Evolutionary conservation across 2,797 vertebrate genomes (phyloP), one percentile per base, ranked within the genome.

Genomic region (Tragopan temminckii): DNA sequence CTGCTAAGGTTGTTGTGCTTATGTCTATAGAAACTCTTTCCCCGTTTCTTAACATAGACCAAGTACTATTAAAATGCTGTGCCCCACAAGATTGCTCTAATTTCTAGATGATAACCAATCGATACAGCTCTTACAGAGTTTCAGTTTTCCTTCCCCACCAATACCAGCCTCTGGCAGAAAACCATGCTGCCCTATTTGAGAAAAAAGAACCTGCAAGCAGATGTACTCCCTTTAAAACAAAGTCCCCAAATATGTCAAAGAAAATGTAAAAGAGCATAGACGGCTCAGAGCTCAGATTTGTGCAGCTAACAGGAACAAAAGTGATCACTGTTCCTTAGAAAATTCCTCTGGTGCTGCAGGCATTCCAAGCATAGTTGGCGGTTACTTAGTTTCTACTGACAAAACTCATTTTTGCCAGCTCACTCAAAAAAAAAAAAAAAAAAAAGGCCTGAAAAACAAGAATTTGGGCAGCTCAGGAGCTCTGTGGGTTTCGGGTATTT

Each of bases 321-420:
- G 93, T 89, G 64, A 93, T 85, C 80, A 58, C 75, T 95, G 95
- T 96, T 96, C 68, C 90, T 92, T 75, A 67, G 92, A 94, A 95
- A 95, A 95, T 94, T 95, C 96, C 90, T 89, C 33, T 35, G 9
- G 45, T 11, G 90, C 84, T 89, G 84, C 78, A 85, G 62, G 81
- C 93, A 96, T 96, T 96, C 95, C 96, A 80, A 42, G 90, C 86
- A 69, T 92, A 80, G 72, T 12, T 96, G 90, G 90, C 0, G 0
- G 62, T 85, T 84, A 94, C 93, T 95, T 74, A 19, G 90, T 80
- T 92, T 78, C 94, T 82, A 89, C 88, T 82, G 85, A 91, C 83
- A 92, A 80, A 93, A 95, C 68, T 87, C 7, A 94, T 87, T 90
- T 94, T 89, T 94, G 68, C 91, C 78, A 69, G 77, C 63, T 94